These are phyloP conservation scores for Ceraclea dissimilis DNA, from an alignment of 2,888 invertebrate species.

Conservation along the genomic window DNA sequence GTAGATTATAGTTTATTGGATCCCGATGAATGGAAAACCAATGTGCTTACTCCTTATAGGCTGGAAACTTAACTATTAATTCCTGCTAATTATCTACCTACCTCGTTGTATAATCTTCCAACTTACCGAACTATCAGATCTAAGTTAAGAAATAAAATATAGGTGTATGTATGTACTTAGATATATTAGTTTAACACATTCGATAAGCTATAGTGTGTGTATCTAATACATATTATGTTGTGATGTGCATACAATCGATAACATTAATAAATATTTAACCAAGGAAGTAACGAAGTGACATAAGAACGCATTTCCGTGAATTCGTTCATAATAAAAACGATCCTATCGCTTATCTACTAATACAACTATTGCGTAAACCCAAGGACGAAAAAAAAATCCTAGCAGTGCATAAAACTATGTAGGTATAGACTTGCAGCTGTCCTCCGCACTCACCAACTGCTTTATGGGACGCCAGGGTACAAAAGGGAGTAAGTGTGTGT, in stretches of 20 bases:
- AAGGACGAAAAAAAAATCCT: slow-evolving; percentile 24
- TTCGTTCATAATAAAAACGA: background rate
- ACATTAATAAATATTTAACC: background rate
- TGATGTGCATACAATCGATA: background rate
- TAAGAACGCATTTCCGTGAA: slow-evolving; percentile 13
- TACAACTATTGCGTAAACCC: slow-evolving; percentile 21
- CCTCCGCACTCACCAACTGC: slow-evolving; percentile 18
- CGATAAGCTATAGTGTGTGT: no score
- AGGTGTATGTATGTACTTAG: no score
- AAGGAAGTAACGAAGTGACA: background rate
- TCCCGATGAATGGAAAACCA: no score
- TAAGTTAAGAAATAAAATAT: no score
- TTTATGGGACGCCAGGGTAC: background rate
- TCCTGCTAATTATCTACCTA: no score
- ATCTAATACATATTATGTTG: no score
- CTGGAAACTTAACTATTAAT: no score
- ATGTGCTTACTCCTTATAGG: no score
- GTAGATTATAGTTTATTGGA: no score
- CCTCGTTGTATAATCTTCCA: no score
- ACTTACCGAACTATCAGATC: no score
- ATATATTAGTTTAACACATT: no score
- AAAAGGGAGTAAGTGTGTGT: background rate
- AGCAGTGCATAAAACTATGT: slow-evolving; percentile 16
- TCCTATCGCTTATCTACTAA: background rate
- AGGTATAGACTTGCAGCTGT: slow-evolving; percentile 23